Evolutionary conservation across 2,797 vertebrate species (phyloP).

Genomic region (Arvicola amphibius): DNA sequence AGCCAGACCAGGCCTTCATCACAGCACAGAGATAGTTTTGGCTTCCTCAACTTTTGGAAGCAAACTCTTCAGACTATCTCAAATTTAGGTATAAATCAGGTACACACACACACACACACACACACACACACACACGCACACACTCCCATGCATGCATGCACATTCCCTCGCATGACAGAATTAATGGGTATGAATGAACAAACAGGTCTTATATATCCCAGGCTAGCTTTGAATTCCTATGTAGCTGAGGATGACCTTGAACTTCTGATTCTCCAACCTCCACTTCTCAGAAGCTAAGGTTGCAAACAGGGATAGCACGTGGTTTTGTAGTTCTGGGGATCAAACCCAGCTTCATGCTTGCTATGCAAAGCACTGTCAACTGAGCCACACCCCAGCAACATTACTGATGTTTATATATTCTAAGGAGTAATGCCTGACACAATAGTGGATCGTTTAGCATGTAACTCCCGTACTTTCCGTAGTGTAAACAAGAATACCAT

Average conservation of each 20-base stretch:
- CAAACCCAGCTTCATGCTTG: neutral
- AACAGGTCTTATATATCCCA: neutral
- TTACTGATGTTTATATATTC: neutral
- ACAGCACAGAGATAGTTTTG: neutral
- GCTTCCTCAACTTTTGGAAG: slow-evolving; percentile 25
- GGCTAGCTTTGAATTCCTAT: neutral
- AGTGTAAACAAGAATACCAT: slow-evolving; percentile 22
- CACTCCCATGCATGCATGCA: neutral
- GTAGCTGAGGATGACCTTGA: neutral
- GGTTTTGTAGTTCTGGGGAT: neutral
- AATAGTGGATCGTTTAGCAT: neutral
- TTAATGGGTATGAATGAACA: neutral
- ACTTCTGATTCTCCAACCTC: neutral
- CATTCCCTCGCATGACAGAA: neutral
- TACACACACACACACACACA: neutral
- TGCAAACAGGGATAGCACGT: neutral
- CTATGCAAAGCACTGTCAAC: neutral
- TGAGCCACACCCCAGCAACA: neutral
- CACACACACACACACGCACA: neutral
- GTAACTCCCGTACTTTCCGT: neutral
- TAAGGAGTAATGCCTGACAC: neutral
- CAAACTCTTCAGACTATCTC: neutral
- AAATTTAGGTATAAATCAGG: neutral
- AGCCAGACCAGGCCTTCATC: neutral
- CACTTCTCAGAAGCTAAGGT: neutral